These are phyloP conservation scores for Eulemur coronatus DNA, from an alignment of 2,797 vertebrate species.

Conservation along the genomic window DNA sequence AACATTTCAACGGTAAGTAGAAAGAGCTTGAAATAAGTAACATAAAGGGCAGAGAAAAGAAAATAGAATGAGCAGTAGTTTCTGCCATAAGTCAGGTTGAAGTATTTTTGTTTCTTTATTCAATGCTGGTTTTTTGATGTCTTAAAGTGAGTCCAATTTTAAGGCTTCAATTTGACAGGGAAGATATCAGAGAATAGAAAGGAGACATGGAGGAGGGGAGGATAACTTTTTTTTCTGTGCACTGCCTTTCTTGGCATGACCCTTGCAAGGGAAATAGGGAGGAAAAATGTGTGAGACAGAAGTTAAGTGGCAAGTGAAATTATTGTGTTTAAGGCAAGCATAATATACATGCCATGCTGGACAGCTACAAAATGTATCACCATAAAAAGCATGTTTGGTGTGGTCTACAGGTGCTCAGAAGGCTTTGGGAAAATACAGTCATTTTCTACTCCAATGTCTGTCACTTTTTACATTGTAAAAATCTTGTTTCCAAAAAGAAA, in stretches of 20 bases:
- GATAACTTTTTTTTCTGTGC: conserved; percentile 49
- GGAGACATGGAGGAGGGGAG: conserved; percentile 10
- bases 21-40: not conserved
- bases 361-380: conserved; percentile 63
- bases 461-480: conserved; percentile 71
- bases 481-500: not conserved
- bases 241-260: conserved; percentile 46
- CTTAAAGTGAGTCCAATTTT: conserved; percentile 47
- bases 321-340: conserved; percentile 59
- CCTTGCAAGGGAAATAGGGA: conserved; percentile 28
- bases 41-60: not conserved
- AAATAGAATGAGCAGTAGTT: not conserved
- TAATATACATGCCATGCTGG: conserved; percentile 59
- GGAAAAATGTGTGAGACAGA: conserved; percentile 48
- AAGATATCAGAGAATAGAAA: conserved; percentile 51
- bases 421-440: conserved; percentile 19
- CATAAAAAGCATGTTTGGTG: conserved; percentile 60
- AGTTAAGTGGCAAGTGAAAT: conserved; percentile 71
- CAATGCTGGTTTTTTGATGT: conserved; percentile 23
- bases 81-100: conserved; percentile 16
- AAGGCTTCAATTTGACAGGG: conserved; percentile 54
- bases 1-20: conserved; percentile 21
- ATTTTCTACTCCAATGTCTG: conserved; percentile 64
- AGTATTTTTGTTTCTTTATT: conserved; percentile 51
- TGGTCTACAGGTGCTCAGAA: conserved; percentile 61